Conservation (phyloP, 2,888 invertebrate genomes). For the Neria commutata region DNA sequence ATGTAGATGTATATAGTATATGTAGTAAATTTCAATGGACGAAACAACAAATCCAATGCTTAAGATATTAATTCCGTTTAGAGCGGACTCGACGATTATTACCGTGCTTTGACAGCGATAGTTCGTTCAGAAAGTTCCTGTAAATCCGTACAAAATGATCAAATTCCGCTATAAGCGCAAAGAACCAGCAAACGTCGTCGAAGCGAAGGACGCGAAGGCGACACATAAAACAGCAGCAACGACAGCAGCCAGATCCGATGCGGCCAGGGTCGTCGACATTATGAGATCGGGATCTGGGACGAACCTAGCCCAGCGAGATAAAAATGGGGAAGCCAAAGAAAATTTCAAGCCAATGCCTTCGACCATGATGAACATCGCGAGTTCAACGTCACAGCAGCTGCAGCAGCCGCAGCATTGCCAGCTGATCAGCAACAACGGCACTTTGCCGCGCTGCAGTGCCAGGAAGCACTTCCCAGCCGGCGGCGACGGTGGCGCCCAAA, state of each 20-base stretch:
- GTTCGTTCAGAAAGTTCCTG: not conserved
- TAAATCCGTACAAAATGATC: slow-evolving; percentile 62
- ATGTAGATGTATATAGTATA: too few species aligned
- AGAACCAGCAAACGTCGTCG: slow-evolving; percentile 62
- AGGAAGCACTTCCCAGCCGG: slow-evolving; percentile 45
- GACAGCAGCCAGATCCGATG: slow-evolving; percentile 3
- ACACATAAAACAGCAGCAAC: slow-evolving; percentile 6
- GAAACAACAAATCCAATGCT: too few species aligned
- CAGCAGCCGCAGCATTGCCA: slow-evolving; percentile 47
- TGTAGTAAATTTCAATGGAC: too few species aligned
- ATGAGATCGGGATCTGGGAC: too few species aligned
- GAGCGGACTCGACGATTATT: too few species aligned
- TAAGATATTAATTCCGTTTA: too few species aligned
- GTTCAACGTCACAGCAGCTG: slow-evolving; percentile 32
- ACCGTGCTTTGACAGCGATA: too few species aligned
- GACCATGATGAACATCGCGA: slow-evolving; percentile 31
- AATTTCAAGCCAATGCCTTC: slow-evolving; percentile 25
- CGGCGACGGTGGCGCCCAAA: slow-evolving; percentile 40
- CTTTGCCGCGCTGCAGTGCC: slow-evolving; percentile 56
- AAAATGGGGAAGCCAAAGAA: slow-evolving; percentile 21
- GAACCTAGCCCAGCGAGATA: not conserved
- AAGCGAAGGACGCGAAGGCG: too few species aligned
- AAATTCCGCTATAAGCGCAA: slow-evolving; percentile 73
- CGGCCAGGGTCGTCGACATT: slow-evolving; percentile 7
- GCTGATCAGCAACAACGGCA: slow-evolving; percentile 49